Percentiles rank a stretch among this genome's conserved stretches.
These are phyloP conservation scores for Enteromius thamalakanensis DNA, from an alignment of 2,797 vertebrate genomes.

Conservation along the genomic window DNA sequence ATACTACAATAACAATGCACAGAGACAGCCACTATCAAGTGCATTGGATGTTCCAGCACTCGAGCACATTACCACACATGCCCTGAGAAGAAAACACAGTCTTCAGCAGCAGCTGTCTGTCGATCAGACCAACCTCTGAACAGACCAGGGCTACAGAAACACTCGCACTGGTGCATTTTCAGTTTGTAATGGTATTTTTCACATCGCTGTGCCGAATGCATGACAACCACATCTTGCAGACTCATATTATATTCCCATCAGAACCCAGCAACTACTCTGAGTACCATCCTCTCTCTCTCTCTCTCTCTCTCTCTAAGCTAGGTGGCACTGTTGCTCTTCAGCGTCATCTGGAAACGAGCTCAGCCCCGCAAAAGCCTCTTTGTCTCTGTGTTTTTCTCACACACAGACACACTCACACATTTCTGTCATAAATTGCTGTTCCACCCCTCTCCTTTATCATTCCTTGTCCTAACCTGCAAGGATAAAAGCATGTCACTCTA, in stretches of 20 bases:
- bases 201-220: not conserved
- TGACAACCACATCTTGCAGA: not conserved
- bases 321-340: constrained; percentile 70
- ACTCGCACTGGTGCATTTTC: not conserved
- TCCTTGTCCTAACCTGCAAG: constrained; percentile 53
- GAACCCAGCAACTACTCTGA: constrained; percentile 2
- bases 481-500: constrained; percentile 55
- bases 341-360: constrained; percentile 42
- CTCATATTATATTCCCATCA: not conserved
- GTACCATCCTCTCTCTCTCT: not conserved
- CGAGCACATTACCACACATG: not conserved
- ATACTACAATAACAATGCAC: not conserved
- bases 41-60: not conserved
- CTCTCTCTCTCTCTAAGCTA: constrained; percentile 59
- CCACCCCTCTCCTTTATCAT: constrained; percentile 48
- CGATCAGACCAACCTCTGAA: not conserved
- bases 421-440: constrained; percentile 44
- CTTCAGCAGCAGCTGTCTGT: not conserved
- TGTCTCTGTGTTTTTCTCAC: constrained; percentile 11
- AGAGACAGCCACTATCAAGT: not conserved
- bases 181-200: not conserved
- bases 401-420: constrained; percentile 15
- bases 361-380: not conserved
- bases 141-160: not conserved
- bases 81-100: not conserved